Percentiles rank a stretch among this genome's conserved stretches.
These are phyloP conservation scores for Acanthiza pusilla DNA, from an alignment of 2,797 vertebrate species.

Conservation along the genomic window DNA sequence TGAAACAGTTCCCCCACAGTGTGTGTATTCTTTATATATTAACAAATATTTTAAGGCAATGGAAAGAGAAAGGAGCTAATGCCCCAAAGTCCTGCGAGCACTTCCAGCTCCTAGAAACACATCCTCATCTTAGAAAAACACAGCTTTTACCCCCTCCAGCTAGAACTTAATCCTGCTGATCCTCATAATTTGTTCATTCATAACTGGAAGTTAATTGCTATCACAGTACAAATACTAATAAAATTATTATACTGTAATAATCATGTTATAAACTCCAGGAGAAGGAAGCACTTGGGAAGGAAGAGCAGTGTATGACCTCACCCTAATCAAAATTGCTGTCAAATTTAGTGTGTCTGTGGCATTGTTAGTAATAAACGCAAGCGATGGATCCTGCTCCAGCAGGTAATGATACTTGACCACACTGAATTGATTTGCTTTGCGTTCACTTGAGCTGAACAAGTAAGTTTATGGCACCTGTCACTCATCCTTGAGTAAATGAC, in stretches of 20 bases:
- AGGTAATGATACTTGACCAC: slow-evolving; percentile 32
- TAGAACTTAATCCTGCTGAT: not conserved
- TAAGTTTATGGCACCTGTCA: slow-evolving; percentile 11
- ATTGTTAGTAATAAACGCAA: not conserved
- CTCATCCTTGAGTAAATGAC: not conserved
- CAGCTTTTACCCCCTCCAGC: not conserved
- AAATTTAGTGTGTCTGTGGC: not conserved
- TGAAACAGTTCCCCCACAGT: not conserved
- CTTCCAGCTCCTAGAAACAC: not conserved
- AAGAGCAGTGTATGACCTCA: not conserved
- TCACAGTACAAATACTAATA: not conserved
- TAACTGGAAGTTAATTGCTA: not conserved
- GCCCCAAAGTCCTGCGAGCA: not conserved
- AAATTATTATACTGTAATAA: not conserved
- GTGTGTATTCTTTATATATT: not conserved
- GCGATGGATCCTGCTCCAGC: not conserved
- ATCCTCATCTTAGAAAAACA: not conserved
- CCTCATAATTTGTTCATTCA: not conserved
- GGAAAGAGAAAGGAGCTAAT: not conserved
- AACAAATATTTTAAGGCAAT: not conserved
- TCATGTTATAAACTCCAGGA: not conserved
- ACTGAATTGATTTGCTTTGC: slow-evolving; percentile 34
- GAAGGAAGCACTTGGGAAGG: not conserved
- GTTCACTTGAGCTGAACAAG: not conserved
- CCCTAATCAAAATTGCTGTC: not conserved